Evolutionary conservation across 2,113 vertebrate species (phyloP).

Genomic region (Opisthocomus hoazin): DNA sequence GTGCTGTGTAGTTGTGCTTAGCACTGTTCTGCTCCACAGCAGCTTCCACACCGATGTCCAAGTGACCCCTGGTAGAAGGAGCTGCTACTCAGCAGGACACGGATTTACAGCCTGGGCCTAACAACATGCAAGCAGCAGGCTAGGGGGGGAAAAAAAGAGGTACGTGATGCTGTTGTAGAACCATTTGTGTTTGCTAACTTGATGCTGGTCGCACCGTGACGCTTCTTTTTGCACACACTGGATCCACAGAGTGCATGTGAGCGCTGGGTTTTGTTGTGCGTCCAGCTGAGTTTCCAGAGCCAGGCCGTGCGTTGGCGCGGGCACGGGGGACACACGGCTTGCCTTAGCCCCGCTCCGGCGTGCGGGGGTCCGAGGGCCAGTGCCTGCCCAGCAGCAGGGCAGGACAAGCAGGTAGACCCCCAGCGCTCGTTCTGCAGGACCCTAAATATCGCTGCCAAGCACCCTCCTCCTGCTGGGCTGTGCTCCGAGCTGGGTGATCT

Average conservation of each 20-base stretch:
- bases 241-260: fast-evolving
- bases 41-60: not conserved
- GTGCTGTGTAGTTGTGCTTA: not conserved
- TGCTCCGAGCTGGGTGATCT: not conserved
- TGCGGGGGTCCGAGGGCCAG: too few relatives aligned
- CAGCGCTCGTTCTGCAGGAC: not conserved
- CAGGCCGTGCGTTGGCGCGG: not conserved
- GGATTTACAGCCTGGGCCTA: not conserved
- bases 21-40: not conserved
- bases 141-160: not conserved
- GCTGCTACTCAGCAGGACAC: not conserved
- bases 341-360: not conserved
- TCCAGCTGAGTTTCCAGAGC: not conserved
- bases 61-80: not conserved
- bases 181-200: not conserved
- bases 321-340: not conserved
- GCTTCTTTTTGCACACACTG: not conserved
- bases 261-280: not conserved
- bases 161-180: not conserved
- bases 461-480: not conserved
- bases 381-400: not conserved
- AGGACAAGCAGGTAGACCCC: not conserved
- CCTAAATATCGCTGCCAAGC: not conserved
- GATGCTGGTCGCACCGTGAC: not conserved
- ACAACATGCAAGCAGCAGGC: not conserved